Conservation (phyloP, 2,797 vertebrate species). For the Enteromius thamalakanensis region DNA sequence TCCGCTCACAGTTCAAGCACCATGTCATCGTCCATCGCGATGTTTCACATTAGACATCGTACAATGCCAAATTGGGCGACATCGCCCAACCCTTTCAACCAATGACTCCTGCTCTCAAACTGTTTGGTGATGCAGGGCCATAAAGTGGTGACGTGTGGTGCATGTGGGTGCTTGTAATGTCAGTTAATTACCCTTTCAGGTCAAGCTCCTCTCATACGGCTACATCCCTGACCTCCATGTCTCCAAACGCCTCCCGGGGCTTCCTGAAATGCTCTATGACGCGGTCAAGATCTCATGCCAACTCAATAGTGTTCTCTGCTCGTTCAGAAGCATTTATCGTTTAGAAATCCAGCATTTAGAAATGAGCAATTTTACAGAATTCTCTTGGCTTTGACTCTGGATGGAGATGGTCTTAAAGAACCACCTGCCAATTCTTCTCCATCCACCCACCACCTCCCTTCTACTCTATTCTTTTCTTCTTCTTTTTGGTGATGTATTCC, state of each 20-base stretch:
- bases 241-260: not conserved
- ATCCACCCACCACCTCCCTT: constrained; percentile 16
- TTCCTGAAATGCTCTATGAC: not conserved
- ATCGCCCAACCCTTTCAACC: no score
- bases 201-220: constrained; percentile 17
- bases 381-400: not conserved
- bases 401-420: not conserved
- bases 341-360: not conserved
- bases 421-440: constrained; percentile 18
- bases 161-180: constrained; percentile 34
- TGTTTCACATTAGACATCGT: no score
- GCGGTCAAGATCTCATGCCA: constrained; percentile 16
- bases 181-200: constrained; percentile 18
- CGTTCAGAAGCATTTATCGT: not conserved
- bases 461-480: constrained; percentile 17
- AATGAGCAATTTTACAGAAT: not conserved
- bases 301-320: constrained; percentile 6
- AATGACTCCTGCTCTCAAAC: not conserved
- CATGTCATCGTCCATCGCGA: no score
- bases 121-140: not conserved
- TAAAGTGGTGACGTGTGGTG: not conserved
- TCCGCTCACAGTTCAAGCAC: no score
- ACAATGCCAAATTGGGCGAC: no score
- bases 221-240: constrained; percentile 8
- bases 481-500: constrained; percentile 86